These are phyloP conservation scores for Gryllus bimaculatus DNA, from an alignment of 1,140 invertebrate genomes.

Conservation along the genomic window DNA sequence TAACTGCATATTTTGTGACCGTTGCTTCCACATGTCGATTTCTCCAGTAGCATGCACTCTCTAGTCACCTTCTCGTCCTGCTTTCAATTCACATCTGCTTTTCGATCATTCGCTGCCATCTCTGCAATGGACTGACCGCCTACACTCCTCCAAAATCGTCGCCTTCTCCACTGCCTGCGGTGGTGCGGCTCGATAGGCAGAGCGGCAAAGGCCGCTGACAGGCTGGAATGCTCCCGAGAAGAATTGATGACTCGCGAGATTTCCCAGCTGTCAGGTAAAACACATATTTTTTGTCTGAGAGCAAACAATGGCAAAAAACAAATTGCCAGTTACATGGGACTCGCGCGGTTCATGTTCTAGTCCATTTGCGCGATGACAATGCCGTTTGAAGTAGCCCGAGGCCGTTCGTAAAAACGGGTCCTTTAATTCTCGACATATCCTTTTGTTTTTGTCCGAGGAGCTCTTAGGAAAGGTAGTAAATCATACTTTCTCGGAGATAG, in stretches of 20 bases:
- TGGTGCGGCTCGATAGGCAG: too few species aligned
- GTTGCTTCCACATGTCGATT: too few species aligned
- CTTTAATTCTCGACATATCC: background rate
- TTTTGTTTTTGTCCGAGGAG: background rate
- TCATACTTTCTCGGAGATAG: background rate
- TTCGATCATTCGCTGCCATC: too few species aligned
- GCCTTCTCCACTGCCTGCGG: too few species aligned
- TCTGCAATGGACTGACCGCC: too few species aligned
- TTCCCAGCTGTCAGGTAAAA: background rate
- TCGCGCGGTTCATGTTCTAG: background rate
- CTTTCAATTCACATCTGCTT: too few species aligned
- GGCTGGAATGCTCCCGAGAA: background rate
- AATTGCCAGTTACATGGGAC: background rate
- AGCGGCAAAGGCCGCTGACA: background rate
- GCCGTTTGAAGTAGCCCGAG: background rate
- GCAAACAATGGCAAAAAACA: conserved; percentile 1
- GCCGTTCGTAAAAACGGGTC: background rate
- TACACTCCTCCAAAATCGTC: too few species aligned
- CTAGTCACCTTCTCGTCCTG: too few species aligned
- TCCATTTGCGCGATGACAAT: background rate
- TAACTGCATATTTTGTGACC: too few species aligned
- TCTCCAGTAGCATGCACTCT: too few species aligned
- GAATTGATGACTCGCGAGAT: background rate
- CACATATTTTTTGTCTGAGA: background rate
- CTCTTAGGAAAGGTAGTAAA: background rate